These are phyloP conservation scores for Xestobium rufovillosum DNA, from an alignment of 2,888 invertebrate species.

Conservation along the genomic window DNA sequence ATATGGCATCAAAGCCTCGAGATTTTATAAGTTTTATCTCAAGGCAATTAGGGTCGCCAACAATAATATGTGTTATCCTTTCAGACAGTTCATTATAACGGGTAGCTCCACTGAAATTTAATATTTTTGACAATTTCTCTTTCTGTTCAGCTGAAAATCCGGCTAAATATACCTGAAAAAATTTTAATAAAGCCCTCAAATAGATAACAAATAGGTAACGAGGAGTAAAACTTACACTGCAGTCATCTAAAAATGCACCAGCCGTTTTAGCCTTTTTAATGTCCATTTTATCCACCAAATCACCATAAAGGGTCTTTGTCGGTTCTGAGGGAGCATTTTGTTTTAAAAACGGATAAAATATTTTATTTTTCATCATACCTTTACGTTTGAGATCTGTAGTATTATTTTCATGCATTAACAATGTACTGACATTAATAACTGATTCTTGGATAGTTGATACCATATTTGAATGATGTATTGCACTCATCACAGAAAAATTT, in stretches of 20 bases:
- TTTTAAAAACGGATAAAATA: too few species aligned
- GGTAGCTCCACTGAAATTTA: constrained; percentile 77
- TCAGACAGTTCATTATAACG: constrained; percentile 69
- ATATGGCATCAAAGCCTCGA: constrained; percentile 34
- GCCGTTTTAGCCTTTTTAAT: constrained; percentile 61
- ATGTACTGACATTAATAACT: constrained; percentile 13
- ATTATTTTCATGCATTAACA: constrained; percentile 3
- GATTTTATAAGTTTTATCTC: constrained; percentile 42
- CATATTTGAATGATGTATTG: constrained; percentile 28
- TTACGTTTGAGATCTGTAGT: too few species aligned
- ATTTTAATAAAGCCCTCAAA: constrained; percentile 3
- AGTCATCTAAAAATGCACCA: constrained; percentile 82
- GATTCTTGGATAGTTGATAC: constrained; percentile 18
- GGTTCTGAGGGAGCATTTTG: constrained; percentile 8
- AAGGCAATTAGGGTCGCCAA: constrained; percentile 51
- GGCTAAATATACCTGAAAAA: constrained; percentile 55
- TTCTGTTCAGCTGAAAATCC: constrained; percentile 57
- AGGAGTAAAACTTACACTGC: constrained; percentile 55
- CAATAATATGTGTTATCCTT: constrained; percentile 72
- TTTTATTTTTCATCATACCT: too few species aligned
- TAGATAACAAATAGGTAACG: constrained; percentile 8
- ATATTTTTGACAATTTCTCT: constrained; percentile 61
- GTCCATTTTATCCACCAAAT: constrained; percentile 46
- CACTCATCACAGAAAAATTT: constrained; percentile 47
- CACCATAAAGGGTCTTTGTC: too few species aligned